Evolutionary conservation across 2,888 invertebrate genomes (phyloP), one percentile per base, ranked within the genome.

Genomic region (Melanostoma scalare): DNA sequence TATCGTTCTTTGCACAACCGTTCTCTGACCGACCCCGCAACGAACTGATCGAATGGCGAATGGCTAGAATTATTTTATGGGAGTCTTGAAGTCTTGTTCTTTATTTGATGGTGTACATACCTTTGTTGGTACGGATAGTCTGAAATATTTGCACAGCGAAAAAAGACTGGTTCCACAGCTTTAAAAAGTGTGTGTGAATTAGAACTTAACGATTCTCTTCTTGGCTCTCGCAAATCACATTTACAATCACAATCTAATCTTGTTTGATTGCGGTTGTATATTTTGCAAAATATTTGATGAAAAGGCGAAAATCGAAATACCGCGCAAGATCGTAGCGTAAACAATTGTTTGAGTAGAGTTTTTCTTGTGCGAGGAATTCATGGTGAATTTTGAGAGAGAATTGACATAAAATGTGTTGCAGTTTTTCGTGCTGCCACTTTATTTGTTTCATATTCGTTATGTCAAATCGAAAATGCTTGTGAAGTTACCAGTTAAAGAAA

Each of bases 1-100:
- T 71, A 50, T 48, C 35, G 44, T 71, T 55, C 61, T 55, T 58
- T 38, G 35, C 84, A 84, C 84, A 84, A 84, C 79, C 71, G 78
- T 69, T 71, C 58, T 65, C 55, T 67, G 50, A 84, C 84, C 74
- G 74, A 84, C 56, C 71, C 53, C 79, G 71, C 74, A 79, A 75
- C 75, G 71, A 79, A 84, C 84, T 84, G 84, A 72, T 61, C 55
- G 55, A 75, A 67, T 78, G 68, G 56, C 6, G 68, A 60, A 65
- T 69, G 53, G 65, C 36, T 58, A 53, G 65, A 82, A 82, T 77
- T 77, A 50, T 69, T 82, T 82, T 20, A 20, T 20, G 20, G 20
- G 20, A 20, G 20, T 20, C 20, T 20, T 20, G 20, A 20, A 20
- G 20, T 20, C 20, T 20, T 20, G 20, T 20, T 20, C 20, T 20